phyloP scores from a whole-genome alignment of 1,140 invertebrate genomes.

The Neocloeon triangulifer region DNA sequence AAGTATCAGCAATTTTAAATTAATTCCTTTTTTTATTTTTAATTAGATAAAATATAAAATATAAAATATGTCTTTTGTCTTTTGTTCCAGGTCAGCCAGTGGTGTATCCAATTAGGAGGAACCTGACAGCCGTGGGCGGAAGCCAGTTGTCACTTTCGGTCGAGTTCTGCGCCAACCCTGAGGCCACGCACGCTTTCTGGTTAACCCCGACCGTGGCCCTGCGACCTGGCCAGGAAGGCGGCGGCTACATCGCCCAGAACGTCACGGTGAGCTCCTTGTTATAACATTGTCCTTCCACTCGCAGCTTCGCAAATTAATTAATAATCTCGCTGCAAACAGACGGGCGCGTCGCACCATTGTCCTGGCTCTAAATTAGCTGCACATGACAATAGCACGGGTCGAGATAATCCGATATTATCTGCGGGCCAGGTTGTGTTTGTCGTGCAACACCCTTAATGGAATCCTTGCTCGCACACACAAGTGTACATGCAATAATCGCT shows the following conservation, averaged over 20 bases:
- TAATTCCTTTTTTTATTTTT: no score
- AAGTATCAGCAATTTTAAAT: no score
- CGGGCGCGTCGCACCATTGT: no score
- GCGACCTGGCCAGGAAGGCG: conserved; percentile 22
- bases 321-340: no score
- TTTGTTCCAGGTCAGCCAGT: conserved; percentile 27
- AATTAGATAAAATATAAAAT: conserved; percentile 19
- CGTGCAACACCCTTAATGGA: no score
- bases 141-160: conserved; percentile 23
- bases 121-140: conserved; percentile 26
- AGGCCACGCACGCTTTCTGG: conserved; percentile 28
- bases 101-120: conserved; percentile 25
- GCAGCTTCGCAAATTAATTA: no score
- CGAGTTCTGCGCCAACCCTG: conserved; percentile 31
- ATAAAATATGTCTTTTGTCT: conserved; percentile 7
- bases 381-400: no score
- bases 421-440: no score
- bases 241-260: conserved; percentile 25
- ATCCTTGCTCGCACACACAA: no score
- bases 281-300: neutral
- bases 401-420: no score
- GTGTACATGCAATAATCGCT: no score
- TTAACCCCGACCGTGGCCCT: conserved; percentile 26
- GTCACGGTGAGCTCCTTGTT: conserved; percentile 30
- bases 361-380: no score